These are phyloP conservation scores for Panthera uncia DNA, from an alignment of 2,113 vertebrate species.

Conservation along the genomic window DNA sequence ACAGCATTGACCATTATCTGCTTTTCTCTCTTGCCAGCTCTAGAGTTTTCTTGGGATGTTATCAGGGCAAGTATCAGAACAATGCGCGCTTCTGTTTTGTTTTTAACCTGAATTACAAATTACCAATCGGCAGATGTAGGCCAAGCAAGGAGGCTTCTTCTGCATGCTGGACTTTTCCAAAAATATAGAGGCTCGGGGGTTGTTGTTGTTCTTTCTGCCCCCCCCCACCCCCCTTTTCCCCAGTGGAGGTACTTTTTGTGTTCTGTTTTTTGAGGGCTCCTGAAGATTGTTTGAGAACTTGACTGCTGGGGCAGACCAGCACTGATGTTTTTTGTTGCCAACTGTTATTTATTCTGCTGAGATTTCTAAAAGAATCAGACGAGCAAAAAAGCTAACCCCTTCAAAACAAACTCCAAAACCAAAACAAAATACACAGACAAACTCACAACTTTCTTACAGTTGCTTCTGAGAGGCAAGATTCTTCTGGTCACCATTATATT, in stretches of 20 bases:
- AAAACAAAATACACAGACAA: background rate
- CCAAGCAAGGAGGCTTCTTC: background rate
- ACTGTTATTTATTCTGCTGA: constrained; percentile 15
- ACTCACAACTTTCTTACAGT: background rate
- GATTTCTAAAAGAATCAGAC: constrained; percentile 27
- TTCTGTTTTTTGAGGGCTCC: background rate
- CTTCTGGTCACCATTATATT: background rate
- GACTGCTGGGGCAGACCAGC: background rate
- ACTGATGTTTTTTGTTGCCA: background rate
- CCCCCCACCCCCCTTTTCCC: background rate
- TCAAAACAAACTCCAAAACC: background rate
- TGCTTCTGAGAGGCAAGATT: background rate
- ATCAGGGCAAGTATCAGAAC: constrained; percentile 66
- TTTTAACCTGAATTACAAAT: constrained; percentile 69
- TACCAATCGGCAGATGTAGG: constrained; percentile 39
- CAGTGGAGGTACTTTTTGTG: background rate
- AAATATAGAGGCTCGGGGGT: background rate
- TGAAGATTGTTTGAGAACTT: constrained; percentile 30
- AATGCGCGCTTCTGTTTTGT: constrained; percentile 69
- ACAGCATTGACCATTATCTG: constrained; percentile 42
- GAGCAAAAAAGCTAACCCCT: background rate
- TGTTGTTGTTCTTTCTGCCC: background rate
- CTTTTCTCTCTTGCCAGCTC: constrained; percentile 53
- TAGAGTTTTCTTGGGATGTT: constrained; percentile 62
- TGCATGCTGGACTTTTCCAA: background rate